A percentile compares a stretch with the other conserved stretches of the same genome.
phyloP scores from a whole-genome alignment of 2,888 invertebrate species.

The Margaritifera margaritifera region DNA sequence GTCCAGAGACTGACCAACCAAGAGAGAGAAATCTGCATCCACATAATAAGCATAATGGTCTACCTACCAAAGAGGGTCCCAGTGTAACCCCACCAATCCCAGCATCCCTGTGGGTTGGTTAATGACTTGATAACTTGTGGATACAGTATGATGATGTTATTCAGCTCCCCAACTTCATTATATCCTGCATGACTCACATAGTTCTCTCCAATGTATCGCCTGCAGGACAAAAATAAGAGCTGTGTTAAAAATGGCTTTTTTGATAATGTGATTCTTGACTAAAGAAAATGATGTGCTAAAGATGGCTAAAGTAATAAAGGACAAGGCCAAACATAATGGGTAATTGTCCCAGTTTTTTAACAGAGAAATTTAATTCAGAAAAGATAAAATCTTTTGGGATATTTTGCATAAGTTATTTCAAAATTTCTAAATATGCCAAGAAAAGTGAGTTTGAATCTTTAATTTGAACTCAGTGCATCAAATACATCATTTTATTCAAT shows the following conservation, averaged over 20 bases:
- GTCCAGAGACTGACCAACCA: too few species aligned
- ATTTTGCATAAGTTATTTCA: too few species aligned
- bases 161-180: conserved; percentile 62
- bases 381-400: too few species aligned
- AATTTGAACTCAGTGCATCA: too few species aligned
- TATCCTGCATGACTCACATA: conserved; percentile 58
- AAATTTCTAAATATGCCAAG: too few species aligned
- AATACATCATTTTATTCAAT: too few species aligned
- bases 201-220: conserved; percentile 46
- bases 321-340: neutral
- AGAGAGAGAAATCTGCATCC: neutral
- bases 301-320: conserved; percentile 8
- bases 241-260: neutral
- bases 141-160: conserved; percentile 63
- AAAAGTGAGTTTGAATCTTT: too few species aligned
- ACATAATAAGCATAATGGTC: neutral
- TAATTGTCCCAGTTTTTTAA: too few species aligned
- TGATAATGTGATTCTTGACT: neutral
- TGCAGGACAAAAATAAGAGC: conserved; percentile 11
- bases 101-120: conserved; percentile 57
- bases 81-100: conserved; percentile 65
- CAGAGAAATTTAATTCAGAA: too few species aligned
- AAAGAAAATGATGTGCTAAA: conserved; percentile 10
- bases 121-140: conserved; percentile 47
- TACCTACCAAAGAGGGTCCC: conserved; percentile 45